phyloP scores from a whole-genome alignment of 2,113 vertebrate species.

The Notothenia rossii region DNA sequence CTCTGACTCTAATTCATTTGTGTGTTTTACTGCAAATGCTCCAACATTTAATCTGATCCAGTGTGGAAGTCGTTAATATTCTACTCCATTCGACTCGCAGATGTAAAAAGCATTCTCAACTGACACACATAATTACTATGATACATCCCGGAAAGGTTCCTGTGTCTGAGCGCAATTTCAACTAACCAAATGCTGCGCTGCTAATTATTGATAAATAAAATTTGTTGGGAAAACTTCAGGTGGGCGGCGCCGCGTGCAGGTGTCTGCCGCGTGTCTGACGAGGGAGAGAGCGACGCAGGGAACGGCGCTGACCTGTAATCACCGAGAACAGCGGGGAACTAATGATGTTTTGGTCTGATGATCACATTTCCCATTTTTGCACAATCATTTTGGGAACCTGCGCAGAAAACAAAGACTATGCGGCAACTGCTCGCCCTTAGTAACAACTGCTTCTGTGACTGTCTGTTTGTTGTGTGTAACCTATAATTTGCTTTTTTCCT shows the following conservation, averaged over 20 bases:
- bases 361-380: slow-evolving; percentile 84
- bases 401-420: slow-evolving; percentile 79
- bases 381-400: slow-evolving; percentile 91
- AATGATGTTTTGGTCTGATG: slow-evolving; percentile 86
- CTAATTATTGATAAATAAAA: slow-evolving; percentile 99
- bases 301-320: slow-evolving; percentile 91
- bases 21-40: slow-evolving; percentile 43
- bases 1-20: slow-evolving; percentile 31
- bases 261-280: slow-evolving; percentile 82
- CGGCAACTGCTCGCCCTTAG: slow-evolving; percentile 61
- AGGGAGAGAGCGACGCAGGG: slow-evolving; percentile 17
- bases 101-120: slow-evolving; percentile 82
- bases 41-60: slow-evolving; percentile 65
- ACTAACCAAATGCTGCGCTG: slow-evolving; percentile 93
- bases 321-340: slow-evolving; percentile 83
- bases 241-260: slow-evolving; percentile 90
- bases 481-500: not conserved
- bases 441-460: slow-evolving; percentile 12
- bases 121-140: slow-evolving; percentile 83
- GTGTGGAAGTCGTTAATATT: slow-evolving; percentile 75
- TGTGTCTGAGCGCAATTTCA: slow-evolving; percentile 95
- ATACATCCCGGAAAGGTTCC: slow-evolving; percentile 93
- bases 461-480: not conserved
- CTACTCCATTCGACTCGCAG: slow-evolving; percentile 75
- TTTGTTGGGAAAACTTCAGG: slow-evolving; percentile 94